Conservation (phyloP, 64 coral and sea anemone species). For the Montipora cactus region DNA sequence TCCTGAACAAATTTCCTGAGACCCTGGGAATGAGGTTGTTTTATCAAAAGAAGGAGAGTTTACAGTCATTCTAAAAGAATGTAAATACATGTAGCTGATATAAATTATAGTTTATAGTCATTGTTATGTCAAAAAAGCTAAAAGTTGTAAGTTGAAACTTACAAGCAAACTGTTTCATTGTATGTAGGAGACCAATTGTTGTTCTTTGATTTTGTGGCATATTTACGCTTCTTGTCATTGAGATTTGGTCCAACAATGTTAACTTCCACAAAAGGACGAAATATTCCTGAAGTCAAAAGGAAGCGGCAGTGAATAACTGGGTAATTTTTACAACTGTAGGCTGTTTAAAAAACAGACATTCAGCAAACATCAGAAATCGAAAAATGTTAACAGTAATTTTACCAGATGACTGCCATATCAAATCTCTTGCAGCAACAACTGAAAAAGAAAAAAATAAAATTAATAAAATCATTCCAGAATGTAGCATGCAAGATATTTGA, state of each 20-base stretch:
- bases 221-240: constrained; percentile 78
- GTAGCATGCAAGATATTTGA: no score
- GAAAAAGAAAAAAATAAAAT: constrained; percentile 21
- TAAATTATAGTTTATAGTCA: no score
- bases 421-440: constrained; percentile 98
- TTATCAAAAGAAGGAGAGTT: no score
- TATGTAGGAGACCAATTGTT: constrained; percentile 97
- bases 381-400: not conserved
- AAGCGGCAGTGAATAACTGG: no score
- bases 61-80: no score
- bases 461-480: not conserved
- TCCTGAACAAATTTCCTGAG: no score
- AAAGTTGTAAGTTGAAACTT: not conserved
- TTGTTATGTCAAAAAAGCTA: not conserved
- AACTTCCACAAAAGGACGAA: constrained; percentile 96
- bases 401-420: constrained; percentile 97
- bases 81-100: no score
- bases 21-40: no score
- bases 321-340: no score
- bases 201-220: constrained; percentile 87
- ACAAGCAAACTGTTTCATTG: constrained; percentile 82
- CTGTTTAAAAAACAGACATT: no score
- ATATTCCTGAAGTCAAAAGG: constrained; percentile 76
- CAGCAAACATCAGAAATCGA: no score
- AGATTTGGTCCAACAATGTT: constrained; percentile 94